phyloP scores from a whole-genome alignment of 2,888 invertebrate genomes.

The Lasioglossum pauxillum region DNA sequence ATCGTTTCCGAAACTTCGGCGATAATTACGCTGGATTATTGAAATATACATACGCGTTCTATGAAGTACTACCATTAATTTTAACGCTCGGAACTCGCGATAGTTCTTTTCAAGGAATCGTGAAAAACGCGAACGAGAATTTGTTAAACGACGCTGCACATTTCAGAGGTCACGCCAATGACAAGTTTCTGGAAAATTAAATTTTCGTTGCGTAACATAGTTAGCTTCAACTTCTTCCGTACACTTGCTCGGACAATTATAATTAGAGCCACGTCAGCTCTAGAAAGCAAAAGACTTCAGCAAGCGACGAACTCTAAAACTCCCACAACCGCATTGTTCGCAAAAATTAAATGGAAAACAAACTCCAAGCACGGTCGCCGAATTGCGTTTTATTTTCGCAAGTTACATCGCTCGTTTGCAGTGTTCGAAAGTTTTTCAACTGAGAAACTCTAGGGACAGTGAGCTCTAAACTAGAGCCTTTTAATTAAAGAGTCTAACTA shows the following conservation, averaged over 20 bases:
- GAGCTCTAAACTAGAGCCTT: neutral
- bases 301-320: slow-evolving; percentile 1
- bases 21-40: neutral
- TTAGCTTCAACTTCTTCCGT: slow-evolving; percentile 12
- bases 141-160: neutral
- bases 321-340: neutral
- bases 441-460: neutral
- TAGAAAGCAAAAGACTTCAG: neutral
- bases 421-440: neutral
- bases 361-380: neutral
- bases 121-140: neutral
- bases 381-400: slow-evolving; percentile 1
- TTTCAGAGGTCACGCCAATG: neutral
- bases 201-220: slow-evolving; percentile 16
- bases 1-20: neutral
- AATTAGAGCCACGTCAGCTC: slow-evolving; percentile 16
- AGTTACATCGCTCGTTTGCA: neutral
- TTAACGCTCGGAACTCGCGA: neutral
- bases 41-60: neutral
- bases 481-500: neutral
- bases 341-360: slow-evolving; percentile 10
- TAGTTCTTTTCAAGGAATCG: neutral
- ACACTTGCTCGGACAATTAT: slow-evolving; percentile 18
- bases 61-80: neutral
- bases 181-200: slow-evolving; percentile 13